Conservation (phyloP, 2,797 vertebrate genomes). For the Bovichtus variegatus region DNA sequence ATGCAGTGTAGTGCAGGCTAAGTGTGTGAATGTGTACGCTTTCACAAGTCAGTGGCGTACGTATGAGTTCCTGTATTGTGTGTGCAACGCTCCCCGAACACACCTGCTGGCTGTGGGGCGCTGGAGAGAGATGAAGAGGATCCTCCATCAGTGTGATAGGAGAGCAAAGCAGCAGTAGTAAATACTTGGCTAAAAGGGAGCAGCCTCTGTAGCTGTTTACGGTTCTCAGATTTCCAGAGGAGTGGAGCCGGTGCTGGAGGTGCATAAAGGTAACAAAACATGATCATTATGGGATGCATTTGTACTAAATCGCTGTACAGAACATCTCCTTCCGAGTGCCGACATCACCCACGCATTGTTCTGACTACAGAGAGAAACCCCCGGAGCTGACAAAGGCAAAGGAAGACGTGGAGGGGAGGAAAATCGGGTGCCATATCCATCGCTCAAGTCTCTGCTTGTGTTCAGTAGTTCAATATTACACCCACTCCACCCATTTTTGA, state of each 20-base stretch:
- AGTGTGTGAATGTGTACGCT: slow-evolving; percentile 24
- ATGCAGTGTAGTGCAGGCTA: slow-evolving; percentile 21
- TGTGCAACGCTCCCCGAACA: slow-evolving; percentile 50
- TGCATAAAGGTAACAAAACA: slow-evolving; percentile 87
- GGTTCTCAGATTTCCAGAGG: slow-evolving; percentile 69
- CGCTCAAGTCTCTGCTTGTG: slow-evolving; percentile 78
- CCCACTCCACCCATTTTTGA: slow-evolving; percentile 83
- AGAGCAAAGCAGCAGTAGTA: slow-evolving; percentile 72
- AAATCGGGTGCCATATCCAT: slow-evolving; percentile 79
- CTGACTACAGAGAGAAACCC: slow-evolving; percentile 87
- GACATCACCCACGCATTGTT: slow-evolving; percentile 86
- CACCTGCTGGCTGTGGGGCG: slow-evolving; percentile 72
- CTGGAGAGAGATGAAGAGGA: slow-evolving; percentile 73
- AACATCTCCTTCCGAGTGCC: slow-evolving; percentile 82
- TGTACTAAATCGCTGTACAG: slow-evolving; percentile 87
- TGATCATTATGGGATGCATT: slow-evolving; percentile 88
- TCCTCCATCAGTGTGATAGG: slow-evolving; percentile 56
- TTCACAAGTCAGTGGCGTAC: slow-evolving; percentile 28
- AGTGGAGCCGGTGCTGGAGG: slow-evolving; percentile 77
- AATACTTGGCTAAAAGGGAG: slow-evolving; percentile 79
- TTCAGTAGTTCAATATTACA: slow-evolving; percentile 85
- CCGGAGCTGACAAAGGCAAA: slow-evolving; percentile 86
- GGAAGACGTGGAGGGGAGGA: slow-evolving; percentile 69
- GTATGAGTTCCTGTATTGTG: slow-evolving; percentile 23
- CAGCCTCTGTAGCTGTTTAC: slow-evolving; percentile 77